Base-by-base conservation (phyloP, 2,113 vertebrate genomes). In the Strix uralensis region DNA sequence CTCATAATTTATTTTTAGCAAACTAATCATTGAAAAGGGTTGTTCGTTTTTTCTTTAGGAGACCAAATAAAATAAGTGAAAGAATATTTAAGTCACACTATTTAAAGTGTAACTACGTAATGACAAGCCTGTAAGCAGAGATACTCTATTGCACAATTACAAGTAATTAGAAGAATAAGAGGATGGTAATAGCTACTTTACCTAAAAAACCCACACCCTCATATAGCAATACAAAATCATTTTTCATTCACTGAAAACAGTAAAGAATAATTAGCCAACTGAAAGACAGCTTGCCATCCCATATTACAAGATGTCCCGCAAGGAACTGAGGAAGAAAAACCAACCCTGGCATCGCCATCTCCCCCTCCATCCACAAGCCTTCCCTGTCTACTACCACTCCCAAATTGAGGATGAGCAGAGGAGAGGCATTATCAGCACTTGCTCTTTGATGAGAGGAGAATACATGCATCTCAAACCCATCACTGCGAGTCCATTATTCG, bases 61-160 rank as follows among this genome's bases (percentile, higher is more conserved):
- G 70, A 93, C n/a, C 67, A 94, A 94, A 96, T 91, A 95, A 96
- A 98, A 38, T 59, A 80, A 87, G 57, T 70, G 29, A 88, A 88
- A 88, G 93, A 89, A 92, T 88, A 95, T 88, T 92, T 92, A 96
- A 97, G 84, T 73, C 66, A 86, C n/a, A 51, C 58, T 96, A 83
- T 78, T 94, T 65, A 85, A 95, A 95, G 90, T 69, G 51, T 34
- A 93, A 63, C 49, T 86, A 44, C 21, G 5, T 70, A 59, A 86
- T 34, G 72, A 70, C 22, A 11, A 88, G 29, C 14, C 71, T 90
- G 81, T 88, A 93, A 72, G 78, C 82, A 86, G 83, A 79, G 32
- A 30, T n/a, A 75, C 61, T 88, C 84, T 77, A 77, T 73, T 88
- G 72, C 66, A 86, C 67, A 84, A 74, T 92, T 94, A 92, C 54